Base-by-base conservation (phyloP, 2,797 vertebrate genomes). In the Tinamus major region DNA sequence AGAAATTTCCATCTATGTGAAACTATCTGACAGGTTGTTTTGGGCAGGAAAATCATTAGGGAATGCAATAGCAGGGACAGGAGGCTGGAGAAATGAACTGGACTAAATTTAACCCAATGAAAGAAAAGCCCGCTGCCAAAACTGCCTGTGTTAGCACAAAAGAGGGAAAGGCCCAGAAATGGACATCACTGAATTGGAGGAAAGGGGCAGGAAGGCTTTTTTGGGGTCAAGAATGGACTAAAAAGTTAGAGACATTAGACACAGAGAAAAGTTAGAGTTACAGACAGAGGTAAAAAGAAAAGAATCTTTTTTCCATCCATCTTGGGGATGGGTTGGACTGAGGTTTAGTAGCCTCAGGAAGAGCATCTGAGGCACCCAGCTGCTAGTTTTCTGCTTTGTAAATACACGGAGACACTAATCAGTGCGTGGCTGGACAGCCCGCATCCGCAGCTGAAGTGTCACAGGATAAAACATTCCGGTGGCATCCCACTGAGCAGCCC, bases 41-140 rank as follows among this genome's bases (percentile, higher is more conserved):
- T 70, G 67, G 83, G 69, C 90, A 84, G 83, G 92, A 72, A 86
- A 70, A 84, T 63, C 80, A 81, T 2, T 69, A 61, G 91, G 63
- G 88, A 84, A 88, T 35, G 70, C 76, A 84, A 90, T 3, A 84
- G 55, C 80, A 79, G 39, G 71, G 63, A 23, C 75, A 88, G 84
- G 88, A 84, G 23, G 2, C 9, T 39, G 63, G 33, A 94, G 92
- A 76, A 92, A 84, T 0, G 23, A 89, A 67, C 46, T 59, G 78
- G 71, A 19, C 93, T 95, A 90, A 89, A 95, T 95, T 94, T 93
- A 95, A 76, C 88, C 31, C 63, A 6, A 13, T 14, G n/a, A 58
- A 94, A 94, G 77, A 94, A 90, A 94, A 79, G 74, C 15, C 83
- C 71, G 18, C 35, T 79, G 70, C 70, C 94, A 86, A 88, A 94